phyloP scores from a whole-genome alignment of 2,113 vertebrate species.

The Emydura subglobosa region DNA sequence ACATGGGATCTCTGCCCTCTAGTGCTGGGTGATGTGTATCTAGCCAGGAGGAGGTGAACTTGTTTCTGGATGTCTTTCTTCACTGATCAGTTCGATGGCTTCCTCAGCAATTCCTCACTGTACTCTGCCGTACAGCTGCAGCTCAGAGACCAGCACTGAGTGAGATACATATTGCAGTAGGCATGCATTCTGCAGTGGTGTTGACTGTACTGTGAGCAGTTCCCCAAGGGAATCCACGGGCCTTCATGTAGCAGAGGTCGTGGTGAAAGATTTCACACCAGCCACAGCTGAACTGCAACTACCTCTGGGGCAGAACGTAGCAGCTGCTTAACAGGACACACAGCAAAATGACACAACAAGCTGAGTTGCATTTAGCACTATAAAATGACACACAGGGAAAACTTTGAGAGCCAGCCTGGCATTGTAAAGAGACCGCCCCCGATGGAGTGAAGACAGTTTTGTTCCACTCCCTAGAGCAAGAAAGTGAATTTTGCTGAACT shows the following conservation, averaged over 20 bases:
- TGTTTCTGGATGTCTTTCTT: background rate
- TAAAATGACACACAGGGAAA: background rate
- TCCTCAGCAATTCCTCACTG: constrained; percentile 10
- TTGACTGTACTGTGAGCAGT: background rate
- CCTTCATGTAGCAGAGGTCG: background rate
- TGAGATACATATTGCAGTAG: background rate
- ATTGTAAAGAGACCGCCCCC: background rate
- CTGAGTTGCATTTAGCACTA: background rate
- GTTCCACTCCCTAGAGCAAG: background rate
- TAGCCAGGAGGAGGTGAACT: background rate
- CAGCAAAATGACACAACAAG: background rate
- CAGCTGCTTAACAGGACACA: background rate
- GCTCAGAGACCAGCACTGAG: background rate
- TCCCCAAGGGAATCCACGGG: background rate
- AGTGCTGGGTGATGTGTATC: background rate
- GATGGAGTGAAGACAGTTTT: background rate
- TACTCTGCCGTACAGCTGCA: background rate
- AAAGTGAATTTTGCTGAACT: background rate
- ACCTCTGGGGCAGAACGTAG: background rate
- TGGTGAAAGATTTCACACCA: background rate
- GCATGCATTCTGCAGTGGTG: background rate
- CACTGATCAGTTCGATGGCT: background rate
- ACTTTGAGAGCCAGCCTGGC: background rate
- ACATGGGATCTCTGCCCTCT: background rate
- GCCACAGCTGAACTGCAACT: background rate